Evolutionary conservation across 2,888 invertebrate genomes (phyloP).

Genomic region (Pherbina coryleti): DNA sequence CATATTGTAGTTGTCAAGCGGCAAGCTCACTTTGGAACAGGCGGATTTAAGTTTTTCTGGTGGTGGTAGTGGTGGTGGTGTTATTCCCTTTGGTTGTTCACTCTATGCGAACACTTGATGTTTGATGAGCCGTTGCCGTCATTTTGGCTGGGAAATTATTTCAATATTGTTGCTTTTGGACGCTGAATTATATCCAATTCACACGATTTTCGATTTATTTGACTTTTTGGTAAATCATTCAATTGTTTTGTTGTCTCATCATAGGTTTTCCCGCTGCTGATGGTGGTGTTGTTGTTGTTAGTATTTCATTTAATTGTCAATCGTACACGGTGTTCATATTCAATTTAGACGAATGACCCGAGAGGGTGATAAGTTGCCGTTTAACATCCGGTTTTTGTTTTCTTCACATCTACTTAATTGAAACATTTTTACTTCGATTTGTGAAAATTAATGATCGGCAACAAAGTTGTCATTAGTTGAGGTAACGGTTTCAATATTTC

Average conservation of each 20-base stretch:
- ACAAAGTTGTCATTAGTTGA: constrained; percentile 1
- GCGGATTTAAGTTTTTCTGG: neutral
- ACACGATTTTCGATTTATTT: constrained; percentile 35
- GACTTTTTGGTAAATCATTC: constrained; percentile 25
- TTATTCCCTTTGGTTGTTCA: neutral
- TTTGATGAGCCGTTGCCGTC: constrained; percentile 26
- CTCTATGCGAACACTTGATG: constrained; percentile 24
- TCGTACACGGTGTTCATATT: constrained; percentile 1
- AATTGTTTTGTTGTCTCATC: neutral
- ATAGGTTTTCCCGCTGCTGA: neutral
- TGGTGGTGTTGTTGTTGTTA: neutral
- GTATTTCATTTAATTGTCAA: constrained; percentile 9
- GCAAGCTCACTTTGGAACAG: constrained; percentile 24
- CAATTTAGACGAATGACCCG: neutral
- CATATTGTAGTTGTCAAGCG: constrained; percentile 36
- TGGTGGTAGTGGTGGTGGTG: constrained; percentile 4
- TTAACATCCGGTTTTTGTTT: neutral
- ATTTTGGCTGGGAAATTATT: constrained; percentile 26
- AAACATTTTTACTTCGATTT: constrained; percentile 25
- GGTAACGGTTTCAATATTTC: neutral
- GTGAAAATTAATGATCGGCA: constrained; percentile 27
- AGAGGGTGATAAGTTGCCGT: constrained; percentile 17
- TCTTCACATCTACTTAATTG: constrained; percentile 1
- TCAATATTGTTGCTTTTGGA: constrained; percentile 1
- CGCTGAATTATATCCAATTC: constrained; percentile 11